Evolutionary conservation across 1,140 invertebrate genomes (phyloP), one percentile per base, ranked within the genome.

Genomic region (Drosophila pallidifrons): DNA sequence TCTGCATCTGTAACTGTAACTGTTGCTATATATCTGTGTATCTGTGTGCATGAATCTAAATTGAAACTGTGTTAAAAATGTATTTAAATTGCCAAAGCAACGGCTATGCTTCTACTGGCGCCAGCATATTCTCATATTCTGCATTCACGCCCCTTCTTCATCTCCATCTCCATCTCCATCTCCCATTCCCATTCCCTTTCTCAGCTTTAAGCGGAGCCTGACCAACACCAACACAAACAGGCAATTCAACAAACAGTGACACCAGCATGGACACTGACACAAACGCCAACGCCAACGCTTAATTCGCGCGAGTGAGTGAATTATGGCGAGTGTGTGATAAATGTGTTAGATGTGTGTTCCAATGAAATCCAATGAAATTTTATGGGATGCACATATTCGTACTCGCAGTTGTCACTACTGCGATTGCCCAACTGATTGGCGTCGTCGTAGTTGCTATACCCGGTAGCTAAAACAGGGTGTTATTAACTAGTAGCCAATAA

Each of bases 361-460:
- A 89, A 89, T 83, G 83, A 88, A 88, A 81, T 88, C 70, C 55
- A 74, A 81, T 88, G 77, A 59, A 74, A 80, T 83, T 82, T 83
- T 70, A 83, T 89, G 63, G 35, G 54, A 54, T 60, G 54, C 54
- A 66, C 66, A 70, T 57, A 65, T 60, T 38, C 35, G 35, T 32
- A 38, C 15, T 47, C 15, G 15, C 47, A 63, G 60, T 85, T 76
- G 81, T 70, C 73, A 57, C 64, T 72, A 57, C 64, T 72, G 60
- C 32, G 25, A 45, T 8, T 57, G 77, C 78, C 57, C 64, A 82
- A 71, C 81, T 71, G 63, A 72, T 71, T 68, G 20, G 20, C 20
- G 63, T 55, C 67, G 59, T 65, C 20, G 51, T 6, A 20, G 11
- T 55, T 38, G 8, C 45, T 11, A 20, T 20, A 43, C 41, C n/a